Base-by-base conservation (phyloP, 2,888 invertebrate genomes). In the Cataglyphis albicans region DNA sequence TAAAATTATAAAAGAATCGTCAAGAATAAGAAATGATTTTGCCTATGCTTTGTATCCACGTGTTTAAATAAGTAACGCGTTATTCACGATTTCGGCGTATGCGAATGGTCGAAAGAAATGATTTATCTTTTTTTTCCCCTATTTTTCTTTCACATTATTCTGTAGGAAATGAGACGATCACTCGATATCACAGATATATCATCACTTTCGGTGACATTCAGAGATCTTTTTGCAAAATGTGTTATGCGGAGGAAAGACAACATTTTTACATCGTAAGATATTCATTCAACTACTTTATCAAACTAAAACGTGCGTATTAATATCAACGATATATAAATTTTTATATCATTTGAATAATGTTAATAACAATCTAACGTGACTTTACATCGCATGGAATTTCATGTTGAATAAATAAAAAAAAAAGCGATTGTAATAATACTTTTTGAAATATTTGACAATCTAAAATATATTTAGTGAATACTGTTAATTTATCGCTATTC, bases 181-280 rank as follows among this genome's bases (percentile, higher is more conserved):
- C n/a, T 73, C 25, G 29, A 73, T 73, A 59, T 73, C 10, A 38
- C 15, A 59, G 1, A 73, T 73, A 41, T 59, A 41, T 59, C n/a
- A 41, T 12, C 41, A n/a, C n/a, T 38, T 18, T 44, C 57, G 38
- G n/a, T 59, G 18, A 35, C 21, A 21, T 55, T 70, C 3, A 15
- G 0, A 10, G 21, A 57, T 72, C 32, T 38, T 55, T 48, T 57
- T 18, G 57, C 15, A 70, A 7, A n/a, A 72, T 38, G 1, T 72
- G 5, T 5, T 10, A 21, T 15, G 15, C 48, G 18, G 18, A 6
- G 18, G 5, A 48, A 48, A 18, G 68, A 35, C 6, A 25, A 72
- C 35, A 55, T 57, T 68, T 52, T 18, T 32, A 6, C 18, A 18
- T n/a, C 6, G 32, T 52, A 35, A 52, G 52, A 35, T 72, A 52